These are phyloP conservation scores for Linepithema humile DNA, from an alignment of 1,140 invertebrate species.

Conservation along the genomic window DNA sequence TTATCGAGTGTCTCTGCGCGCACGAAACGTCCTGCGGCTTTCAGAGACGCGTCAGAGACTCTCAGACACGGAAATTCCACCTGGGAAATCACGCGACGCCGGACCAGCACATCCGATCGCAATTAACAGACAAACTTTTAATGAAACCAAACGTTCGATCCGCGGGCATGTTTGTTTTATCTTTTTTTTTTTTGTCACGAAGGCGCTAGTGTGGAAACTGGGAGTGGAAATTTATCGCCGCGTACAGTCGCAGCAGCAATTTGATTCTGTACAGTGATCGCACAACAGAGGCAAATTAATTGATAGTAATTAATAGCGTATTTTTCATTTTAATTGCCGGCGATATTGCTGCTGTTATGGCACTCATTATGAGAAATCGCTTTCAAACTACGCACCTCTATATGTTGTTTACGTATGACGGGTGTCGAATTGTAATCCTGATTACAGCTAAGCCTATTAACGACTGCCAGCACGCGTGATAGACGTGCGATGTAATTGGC, in stretches of 20 bases:
- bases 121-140: slow-evolving; percentile 69
- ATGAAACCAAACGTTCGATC: slow-evolving; percentile 62
- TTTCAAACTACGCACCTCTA: not conserved
- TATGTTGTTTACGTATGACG: not conserved
- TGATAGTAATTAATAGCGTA: not conserved
- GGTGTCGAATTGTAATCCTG: slow-evolving; percentile 7
- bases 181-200: not conserved
- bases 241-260: not conserved
- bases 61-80: slow-evolving; percentile 52
- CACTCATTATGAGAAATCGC: not conserved
- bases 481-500: slow-evolving; percentile 1
- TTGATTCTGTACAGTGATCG: not conserved
- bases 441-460: slow-evolving; percentile 43
- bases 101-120: slow-evolving; percentile 39
- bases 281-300: not conserved
- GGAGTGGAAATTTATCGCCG: slow-evolving; percentile 31
- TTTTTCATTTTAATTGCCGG: not conserved
- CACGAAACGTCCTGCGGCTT: slow-evolving; percentile 41
- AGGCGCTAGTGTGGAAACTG: not conserved
- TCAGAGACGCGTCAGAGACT: not conserved
- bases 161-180: not conserved
- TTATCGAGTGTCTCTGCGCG: slow-evolving; percentile 59
- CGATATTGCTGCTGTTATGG: not conserved
- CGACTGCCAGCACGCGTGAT: not conserved
- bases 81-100: slow-evolving; percentile 67